phyloP scores from a whole-genome alignment of 2,888 invertebrate species.

The Brachyptera putata region DNA sequence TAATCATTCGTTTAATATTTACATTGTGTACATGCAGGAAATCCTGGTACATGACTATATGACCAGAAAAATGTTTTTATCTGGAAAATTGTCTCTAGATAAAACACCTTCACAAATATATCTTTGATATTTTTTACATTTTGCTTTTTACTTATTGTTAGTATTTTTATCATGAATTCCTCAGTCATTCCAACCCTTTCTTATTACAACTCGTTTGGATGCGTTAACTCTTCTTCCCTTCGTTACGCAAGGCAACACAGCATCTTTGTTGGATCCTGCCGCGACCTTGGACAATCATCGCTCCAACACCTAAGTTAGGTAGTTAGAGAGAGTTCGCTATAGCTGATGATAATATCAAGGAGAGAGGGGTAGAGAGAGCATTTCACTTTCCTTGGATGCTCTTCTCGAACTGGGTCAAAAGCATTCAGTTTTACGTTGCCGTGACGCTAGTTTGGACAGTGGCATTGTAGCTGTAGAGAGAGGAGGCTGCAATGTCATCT shows the following conservation, averaged over 20 bases:
- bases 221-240: no score
- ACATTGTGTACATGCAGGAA: no score
- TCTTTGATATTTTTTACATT: no score
- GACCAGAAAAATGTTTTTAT: no score
- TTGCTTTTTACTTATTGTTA: no score
- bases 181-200: no score
- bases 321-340: slow-evolving; percentile 6
- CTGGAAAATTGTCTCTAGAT: no score
- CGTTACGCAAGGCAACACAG: not conserved
- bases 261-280: not conserved
- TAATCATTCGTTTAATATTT: no score
- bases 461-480: not conserved
- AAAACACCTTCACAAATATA: no score
- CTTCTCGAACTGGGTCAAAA: slow-evolving; percentile 12
- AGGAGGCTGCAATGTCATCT: slow-evolving; percentile 1
- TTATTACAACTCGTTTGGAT: not conserved
- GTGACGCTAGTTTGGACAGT: not conserved
- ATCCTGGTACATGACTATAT: no score
- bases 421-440: not conserved
- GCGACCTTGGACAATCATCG: slow-evolving; percentile 12
- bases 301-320: not conserved
- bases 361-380: not conserved
- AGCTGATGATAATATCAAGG: not conserved
- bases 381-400: slow-evolving; percentile 14
- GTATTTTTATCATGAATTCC: no score